Base-by-base conservation (phyloP, 2,797 vertebrate genomes). In the Rachycentron canadum region DNA sequence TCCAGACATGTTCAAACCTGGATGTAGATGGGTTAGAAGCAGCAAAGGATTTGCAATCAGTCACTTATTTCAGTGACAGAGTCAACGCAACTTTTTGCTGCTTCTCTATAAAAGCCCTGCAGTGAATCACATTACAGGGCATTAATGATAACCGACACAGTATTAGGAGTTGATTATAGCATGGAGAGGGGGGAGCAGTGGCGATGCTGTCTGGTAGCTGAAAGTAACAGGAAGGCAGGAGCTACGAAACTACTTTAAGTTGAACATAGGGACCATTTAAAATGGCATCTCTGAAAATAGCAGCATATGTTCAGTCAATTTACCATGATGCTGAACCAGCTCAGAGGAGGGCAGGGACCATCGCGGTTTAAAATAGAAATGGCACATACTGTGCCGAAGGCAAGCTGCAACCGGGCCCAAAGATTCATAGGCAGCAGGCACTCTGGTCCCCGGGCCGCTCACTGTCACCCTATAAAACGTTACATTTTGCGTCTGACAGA, bases 261-360 rank as follows among this genome's bases (percentile, higher is more conserved):
- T 64, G 58, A 78, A 69, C 59, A 56, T 12, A 43, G 63, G 45
- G 71, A 53, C 43, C 41, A 61, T 73, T 73, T 52, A 34, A 78
- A 83, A 72, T 58, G 56, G 40, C 77, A 69, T n/a, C 53, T 53
- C 69, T 56, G 47, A 58, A 78, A 84, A 84, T 45, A 56, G 60
- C 63, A 19, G 56, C 34, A 67, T 61, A 66, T 30, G 45, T 65
- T 72, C 30, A 69, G 53, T 47, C 23, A 52, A 70, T 68, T 73
- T 78, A 68, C 45, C 21, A 26, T 41, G 73, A 62, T 53, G 63
- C 59, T 71, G 57, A 61, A 79, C 34, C 55, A 57, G 49, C 50
- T 69, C 28, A 57, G 36, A 49, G 19, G 49, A 73, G 61, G 21
- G 30, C 36, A 76, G 73, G 52, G 45, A 74, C 47, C 60, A 36